Conservation (phyloP, 1,140 invertebrate genomes). For the Sarcophaga peregrina region DNA sequence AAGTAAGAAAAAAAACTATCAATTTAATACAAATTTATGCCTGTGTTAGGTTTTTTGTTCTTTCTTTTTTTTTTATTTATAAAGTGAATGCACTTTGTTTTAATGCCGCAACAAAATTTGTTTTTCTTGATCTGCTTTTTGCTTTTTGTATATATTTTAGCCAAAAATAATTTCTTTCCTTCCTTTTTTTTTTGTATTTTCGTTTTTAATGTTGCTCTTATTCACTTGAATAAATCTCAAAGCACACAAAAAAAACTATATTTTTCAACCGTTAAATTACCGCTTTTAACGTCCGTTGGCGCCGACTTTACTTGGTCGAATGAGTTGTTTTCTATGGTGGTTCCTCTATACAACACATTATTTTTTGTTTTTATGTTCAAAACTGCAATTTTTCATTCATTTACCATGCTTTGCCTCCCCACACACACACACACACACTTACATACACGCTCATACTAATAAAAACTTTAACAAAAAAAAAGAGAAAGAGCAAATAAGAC, state of each 20-base stretch:
- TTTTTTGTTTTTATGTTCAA: too few species aligned
- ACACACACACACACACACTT: background rate
- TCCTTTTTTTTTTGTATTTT: background rate
- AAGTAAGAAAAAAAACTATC: background rate
- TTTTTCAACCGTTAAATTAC: conserved; percentile 11
- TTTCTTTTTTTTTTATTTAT: background rate
- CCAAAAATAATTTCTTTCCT: too few species aligned
- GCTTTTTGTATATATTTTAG: too few species aligned
- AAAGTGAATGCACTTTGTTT: background rate
- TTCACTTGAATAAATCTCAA: background rate
- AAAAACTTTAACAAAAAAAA: background rate
- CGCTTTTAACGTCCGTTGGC: conserved; percentile 26
- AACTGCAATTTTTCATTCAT: conserved; percentile 36
- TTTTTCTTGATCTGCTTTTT: too few species aligned
- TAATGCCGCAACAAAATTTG: background rate
- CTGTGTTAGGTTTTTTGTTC: too few species aligned
- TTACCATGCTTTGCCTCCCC: background rate
- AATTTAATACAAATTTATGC: background rate
- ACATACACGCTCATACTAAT: background rate
- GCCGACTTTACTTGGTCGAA: conserved; percentile 27
- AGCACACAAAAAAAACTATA: too few species aligned
- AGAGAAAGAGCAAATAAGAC: background rate
- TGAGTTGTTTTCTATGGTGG: background rate
- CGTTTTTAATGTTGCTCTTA: background rate
- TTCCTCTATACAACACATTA: too few species aligned